Evolutionary conservation across 1,140 invertebrate genomes (phyloP).

Genomic region (Brachionus rotundiformis): DNA sequence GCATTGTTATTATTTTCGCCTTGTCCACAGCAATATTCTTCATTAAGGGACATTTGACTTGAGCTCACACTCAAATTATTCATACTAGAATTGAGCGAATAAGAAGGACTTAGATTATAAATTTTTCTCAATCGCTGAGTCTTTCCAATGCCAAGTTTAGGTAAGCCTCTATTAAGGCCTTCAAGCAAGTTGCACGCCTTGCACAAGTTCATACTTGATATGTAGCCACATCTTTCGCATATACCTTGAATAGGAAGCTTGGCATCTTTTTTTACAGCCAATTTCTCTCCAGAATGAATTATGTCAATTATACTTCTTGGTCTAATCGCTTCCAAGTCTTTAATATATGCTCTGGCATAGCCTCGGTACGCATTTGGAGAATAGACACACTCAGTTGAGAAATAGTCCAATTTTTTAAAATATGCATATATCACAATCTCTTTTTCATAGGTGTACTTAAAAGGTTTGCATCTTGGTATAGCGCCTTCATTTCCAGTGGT

Average conservation of each 20-base stretch:
- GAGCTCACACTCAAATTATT: constrained; percentile 11
- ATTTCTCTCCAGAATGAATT: constrained; percentile 40
- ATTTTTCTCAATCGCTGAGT: constrained; percentile 39
- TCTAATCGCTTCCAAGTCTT: constrained; percentile 90
- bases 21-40: not conserved
- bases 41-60: constrained; percentile 20
- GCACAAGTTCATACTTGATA: constrained; percentile 91
- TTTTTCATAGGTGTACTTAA: constrained; percentile 98
- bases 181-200: constrained; percentile 94
- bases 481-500: constrained; percentile 70
- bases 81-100: constrained; percentile 50
- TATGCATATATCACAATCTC: constrained; percentile 99
- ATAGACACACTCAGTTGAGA: constrained; percentile 98
- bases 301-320: constrained; percentile 81
- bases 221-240: constrained; percentile 86
- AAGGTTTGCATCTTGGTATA: constrained; percentile 89
- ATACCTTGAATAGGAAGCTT: constrained; percentile 75
- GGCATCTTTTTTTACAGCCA: constrained; percentile 73
- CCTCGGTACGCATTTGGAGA: constrained; percentile 96
- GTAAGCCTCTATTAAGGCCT: constrained; percentile 88
- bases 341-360: constrained; percentile 84
- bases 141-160: constrained; percentile 65
- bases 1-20: not conserved
- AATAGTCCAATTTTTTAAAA: constrained; percentile 94
- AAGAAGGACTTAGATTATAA: constrained; percentile 41